These are phyloP conservation scores for Phymatocera aterrima DNA, from an alignment of 2,888 invertebrate genomes.

Conservation along the genomic window DNA sequence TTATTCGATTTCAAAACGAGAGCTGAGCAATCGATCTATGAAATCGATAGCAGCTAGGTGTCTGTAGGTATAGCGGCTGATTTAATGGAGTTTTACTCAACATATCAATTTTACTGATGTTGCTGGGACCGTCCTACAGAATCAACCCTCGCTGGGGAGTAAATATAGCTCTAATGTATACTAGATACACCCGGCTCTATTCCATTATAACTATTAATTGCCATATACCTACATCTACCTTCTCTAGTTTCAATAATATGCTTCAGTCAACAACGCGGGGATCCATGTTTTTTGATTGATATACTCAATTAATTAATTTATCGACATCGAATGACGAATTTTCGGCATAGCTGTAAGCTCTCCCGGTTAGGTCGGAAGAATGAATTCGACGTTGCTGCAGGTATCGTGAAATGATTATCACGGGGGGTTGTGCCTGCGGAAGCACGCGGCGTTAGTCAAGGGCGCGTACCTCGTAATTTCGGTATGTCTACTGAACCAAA, in stretches of 20 bases:
- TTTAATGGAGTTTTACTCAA: slow-evolving; percentile 5
- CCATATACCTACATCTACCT: neutral
- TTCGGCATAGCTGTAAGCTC: no score
- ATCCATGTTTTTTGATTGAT: neutral
- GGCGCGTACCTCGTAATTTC: no score
- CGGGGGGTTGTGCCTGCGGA: no score
- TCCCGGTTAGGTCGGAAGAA: no score
- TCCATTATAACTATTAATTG: neutral
- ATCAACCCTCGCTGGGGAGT: neutral
- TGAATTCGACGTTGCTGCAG: no score
- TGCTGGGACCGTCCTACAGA: neutral
- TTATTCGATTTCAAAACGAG: neutral
- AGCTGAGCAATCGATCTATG: neutral
- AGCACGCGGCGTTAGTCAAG: no score
- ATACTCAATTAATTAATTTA: no score
- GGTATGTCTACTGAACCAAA: no score
- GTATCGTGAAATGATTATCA: no score
- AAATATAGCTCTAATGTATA: no score
- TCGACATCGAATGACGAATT: no score
- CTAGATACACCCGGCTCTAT: neutral
- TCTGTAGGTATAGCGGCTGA: no score
- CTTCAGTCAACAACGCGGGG: neutral
- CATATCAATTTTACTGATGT: slow-evolving; percentile 3
- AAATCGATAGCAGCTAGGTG: slow-evolving; percentile 5
- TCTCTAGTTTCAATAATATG: neutral